These are phyloP conservation scores for Heloderma charlesbogerti DNA, from an alignment of 2,113 vertebrate genomes.

Conservation along the genomic window DNA sequence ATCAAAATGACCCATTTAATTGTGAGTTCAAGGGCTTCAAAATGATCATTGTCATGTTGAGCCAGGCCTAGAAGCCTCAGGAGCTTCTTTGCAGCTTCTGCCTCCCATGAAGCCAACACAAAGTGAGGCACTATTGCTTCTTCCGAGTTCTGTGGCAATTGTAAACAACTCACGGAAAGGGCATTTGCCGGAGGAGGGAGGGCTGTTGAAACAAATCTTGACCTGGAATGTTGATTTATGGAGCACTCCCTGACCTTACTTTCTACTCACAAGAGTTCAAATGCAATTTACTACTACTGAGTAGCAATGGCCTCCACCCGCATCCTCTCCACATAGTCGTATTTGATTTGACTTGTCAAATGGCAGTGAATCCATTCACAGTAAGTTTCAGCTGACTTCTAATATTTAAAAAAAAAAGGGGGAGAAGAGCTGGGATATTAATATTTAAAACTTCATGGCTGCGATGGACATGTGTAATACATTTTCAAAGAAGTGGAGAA, in stretches of 20 bases:
- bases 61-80: neutral
- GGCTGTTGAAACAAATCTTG: neutral
- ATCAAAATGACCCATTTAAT: no score
- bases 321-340: neutral
- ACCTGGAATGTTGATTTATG: neutral
- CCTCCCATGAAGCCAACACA: neutral
- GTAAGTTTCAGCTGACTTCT: conserved; percentile 47
- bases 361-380: conserved; percentile 22
- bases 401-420: conserved; percentile 39
- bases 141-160: neutral
- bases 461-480: conserved; percentile 71
- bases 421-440: conserved; percentile 70
- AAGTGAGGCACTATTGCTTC: neutral
- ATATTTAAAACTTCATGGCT: conserved; percentile 70
- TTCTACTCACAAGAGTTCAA: neutral
- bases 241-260: neutral
- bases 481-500: conserved; percentile 72
- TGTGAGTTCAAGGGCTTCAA: neutral
- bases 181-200: neutral
- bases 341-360: conserved; percentile 46
- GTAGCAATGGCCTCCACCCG: neutral
- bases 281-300: conserved; percentile 3
- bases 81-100: neutral
- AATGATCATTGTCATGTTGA: neutral
- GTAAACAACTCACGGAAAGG: no score